Base-by-base conservation (phyloP, 2,888 invertebrate species). In the Machimus atricapillus region DNA sequence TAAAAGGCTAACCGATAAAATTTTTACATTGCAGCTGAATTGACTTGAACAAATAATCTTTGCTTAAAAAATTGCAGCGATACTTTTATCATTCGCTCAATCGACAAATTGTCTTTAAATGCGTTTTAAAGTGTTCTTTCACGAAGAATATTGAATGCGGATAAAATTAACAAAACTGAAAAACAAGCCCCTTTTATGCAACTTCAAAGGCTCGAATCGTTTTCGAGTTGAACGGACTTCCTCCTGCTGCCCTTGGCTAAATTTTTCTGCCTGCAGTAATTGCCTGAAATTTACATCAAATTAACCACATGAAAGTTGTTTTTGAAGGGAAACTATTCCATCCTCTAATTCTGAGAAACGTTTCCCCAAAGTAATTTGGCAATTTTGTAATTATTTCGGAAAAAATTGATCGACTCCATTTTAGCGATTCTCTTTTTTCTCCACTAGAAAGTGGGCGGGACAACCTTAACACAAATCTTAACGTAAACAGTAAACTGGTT, bases 321-420 rank as follows among this genome's bases (percentile, higher is more conserved):
- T 46, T 52, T 34, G 23, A 83, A 83, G 66, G 66, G 58, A 66
- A 82, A 83, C 83, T 83, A 83, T 73, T 83, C 34, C 37, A 37
- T 77, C 76, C 34, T 77, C 56, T 37, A 79, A 79, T 86, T 86
- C 86, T 77, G 78, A 79, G 86, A 86, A 86, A 73, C 58, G 56
- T 43, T 86, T 78, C 77, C 40, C 27, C 40, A 23, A 86, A 82
- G 87, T 87, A 88, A 88, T 88, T 88, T 88, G 88, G 88, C 88
- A 88, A 88, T 88, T 88, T 88, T 88, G 88, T 87, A 88, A 88
- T 88, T 88, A 88, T 87, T 88, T 78, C 43, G 74, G 66, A 79
- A 58, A 77, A 88, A 88, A 87, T 88, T 87, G 88, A 88, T 88
- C 87, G 52, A 40, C 77, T 87, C 86, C 66, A 77, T 86, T 86